Evolutionary conservation across 2,888 invertebrate genomes (phyloP).

Genomic region (Acanthococcus lagerstroemiae): DNA sequence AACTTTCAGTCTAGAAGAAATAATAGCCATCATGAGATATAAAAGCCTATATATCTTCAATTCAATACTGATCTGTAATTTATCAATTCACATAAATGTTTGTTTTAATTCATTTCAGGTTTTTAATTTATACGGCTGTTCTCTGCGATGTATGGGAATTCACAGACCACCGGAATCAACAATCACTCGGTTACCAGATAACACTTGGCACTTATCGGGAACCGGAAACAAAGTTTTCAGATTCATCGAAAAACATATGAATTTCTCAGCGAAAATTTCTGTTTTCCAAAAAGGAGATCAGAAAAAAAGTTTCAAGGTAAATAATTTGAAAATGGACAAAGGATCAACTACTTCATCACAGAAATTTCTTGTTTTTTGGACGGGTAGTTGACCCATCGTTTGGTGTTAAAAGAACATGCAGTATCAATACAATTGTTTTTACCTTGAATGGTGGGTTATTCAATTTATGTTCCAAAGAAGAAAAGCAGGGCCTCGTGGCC

Average conservation of each 20-base stretch:
- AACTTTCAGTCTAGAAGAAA: too few relatives aligned
- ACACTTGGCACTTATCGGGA: conserved; percentile 29
- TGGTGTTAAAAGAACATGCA: too few relatives aligned
- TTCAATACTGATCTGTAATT: neutral
- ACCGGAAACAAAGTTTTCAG: conserved; percentile 32
- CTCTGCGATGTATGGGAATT: conserved; percentile 33
- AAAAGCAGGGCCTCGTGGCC: too few relatives aligned
- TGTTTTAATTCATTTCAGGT: conserved; percentile 9
- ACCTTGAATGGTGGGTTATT: too few relatives aligned
- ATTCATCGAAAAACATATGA: conserved; percentile 33
- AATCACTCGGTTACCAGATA: conserved; percentile 22
- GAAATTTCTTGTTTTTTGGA: too few relatives aligned
- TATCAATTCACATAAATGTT: neutral
- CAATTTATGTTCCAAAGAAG: too few relatives aligned
- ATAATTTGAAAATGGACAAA: neutral
- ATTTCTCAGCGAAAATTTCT: conserved; percentile 30
- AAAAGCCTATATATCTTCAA: neutral
- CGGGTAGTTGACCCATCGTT: too few relatives aligned
- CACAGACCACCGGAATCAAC: conserved; percentile 34
- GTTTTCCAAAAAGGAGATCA: conserved; percentile 11
- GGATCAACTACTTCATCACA: too few relatives aligned
- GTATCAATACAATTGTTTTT: too few relatives aligned
- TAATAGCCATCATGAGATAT: too few relatives aligned
- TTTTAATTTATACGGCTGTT: conserved; percentile 32
- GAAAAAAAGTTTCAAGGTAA: conserved; percentile 11